These are phyloP conservation scores for Copsychus sechellarum DNA, from an alignment of 2,113 vertebrate species.

Conservation along the genomic window DNA sequence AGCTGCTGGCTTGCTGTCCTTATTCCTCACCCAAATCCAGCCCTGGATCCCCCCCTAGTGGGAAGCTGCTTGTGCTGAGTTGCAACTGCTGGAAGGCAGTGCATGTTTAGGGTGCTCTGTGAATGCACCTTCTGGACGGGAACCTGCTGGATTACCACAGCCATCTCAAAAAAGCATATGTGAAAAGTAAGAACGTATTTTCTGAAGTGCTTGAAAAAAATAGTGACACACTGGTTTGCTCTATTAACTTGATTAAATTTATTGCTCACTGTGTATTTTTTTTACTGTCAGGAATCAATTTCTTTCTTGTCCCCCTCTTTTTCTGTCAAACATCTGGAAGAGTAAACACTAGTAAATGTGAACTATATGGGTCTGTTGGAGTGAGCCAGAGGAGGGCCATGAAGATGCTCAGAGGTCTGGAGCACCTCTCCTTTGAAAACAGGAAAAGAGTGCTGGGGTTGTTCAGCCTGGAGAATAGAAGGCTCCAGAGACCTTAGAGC, in stretches of 20 bases:
- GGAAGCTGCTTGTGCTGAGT: not conserved
- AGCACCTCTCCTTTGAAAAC: not conserved
- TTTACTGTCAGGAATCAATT: not conserved
- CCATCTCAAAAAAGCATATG: not conserved
- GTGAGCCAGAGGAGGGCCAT: not conserved
- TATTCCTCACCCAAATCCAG: not conserved
- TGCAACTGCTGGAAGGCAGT: not conserved
- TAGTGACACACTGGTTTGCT: not conserved
- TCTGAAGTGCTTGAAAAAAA: not conserved
- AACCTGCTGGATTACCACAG: not conserved
- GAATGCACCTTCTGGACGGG: not conserved
- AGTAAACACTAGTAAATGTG: not conserved
- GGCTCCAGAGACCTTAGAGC: not conserved
- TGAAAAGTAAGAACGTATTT: not conserved
- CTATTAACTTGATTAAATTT: not conserved
- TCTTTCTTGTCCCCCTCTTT: not conserved
- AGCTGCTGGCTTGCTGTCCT: not conserved
- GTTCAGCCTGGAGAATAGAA: not conserved
- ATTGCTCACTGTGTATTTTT: not conserved
- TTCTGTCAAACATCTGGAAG: not conserved
- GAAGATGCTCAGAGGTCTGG: not conserved
- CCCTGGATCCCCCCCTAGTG: slow-evolving; percentile 41
- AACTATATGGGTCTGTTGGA: not conserved
- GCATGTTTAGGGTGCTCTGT: not conserved
- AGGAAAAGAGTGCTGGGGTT: not conserved